phyloP scores from a whole-genome alignment of 1,140 invertebrate species.

The Ceratitis capitata region DNA sequence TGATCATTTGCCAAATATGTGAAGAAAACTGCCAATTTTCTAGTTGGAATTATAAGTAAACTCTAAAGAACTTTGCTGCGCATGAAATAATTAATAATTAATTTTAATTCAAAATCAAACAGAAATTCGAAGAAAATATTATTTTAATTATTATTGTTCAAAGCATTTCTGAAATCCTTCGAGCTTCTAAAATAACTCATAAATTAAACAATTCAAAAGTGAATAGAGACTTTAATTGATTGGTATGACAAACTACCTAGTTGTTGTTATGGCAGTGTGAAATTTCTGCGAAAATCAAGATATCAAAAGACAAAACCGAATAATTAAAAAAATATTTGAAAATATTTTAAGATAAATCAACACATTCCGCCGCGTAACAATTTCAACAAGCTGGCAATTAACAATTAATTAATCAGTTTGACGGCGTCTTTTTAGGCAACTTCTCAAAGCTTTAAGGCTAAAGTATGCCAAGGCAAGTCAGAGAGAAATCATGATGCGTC shows the following conservation, averaged over 20 bases:
- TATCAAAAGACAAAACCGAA: neutral
- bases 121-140: no score
- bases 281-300: no score
- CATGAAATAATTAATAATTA: no score
- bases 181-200: no score
- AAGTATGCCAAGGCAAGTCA: neutral
- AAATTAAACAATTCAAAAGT: neutral
- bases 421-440: neutral
- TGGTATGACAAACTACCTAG: neutral
- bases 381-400: neutral
- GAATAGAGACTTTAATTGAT: neutral
- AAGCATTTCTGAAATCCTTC: no score
- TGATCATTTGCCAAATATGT: no score
- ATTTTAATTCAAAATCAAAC: no score
- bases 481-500: neutral
- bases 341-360: neutral
- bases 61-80: no score
- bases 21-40: no score
- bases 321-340: neutral
- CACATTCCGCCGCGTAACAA: neutral
- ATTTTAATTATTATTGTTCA: no score
- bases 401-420: neutral
- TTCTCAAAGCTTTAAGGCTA: neutral
- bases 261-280: neutral
- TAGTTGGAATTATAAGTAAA: no score